Percentiles rank a stretch among this genome's conserved stretches.
These are phyloP conservation scores for Chondrilla cf. caribensis DNA, from an alignment of 37 sponge, comb jelly and placozoan genomes.

Conservation along the genomic window DNA sequence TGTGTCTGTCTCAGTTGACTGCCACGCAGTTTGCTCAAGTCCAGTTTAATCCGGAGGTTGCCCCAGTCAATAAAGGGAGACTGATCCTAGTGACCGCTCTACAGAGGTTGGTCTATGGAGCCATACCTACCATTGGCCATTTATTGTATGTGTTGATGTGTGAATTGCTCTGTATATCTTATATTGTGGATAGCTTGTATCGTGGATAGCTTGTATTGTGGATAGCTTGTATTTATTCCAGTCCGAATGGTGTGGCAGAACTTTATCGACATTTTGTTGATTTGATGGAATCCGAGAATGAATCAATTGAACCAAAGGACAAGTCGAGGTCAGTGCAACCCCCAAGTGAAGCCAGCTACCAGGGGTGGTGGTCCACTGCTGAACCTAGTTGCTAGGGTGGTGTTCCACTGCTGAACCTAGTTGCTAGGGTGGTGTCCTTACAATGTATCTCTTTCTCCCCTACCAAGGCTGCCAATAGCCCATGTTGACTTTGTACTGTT, in stretches of 20 bases:
- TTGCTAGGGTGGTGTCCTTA: no score
- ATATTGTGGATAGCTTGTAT: no score
- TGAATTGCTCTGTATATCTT: background rate
- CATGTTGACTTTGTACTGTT: slow-evolving; percentile 66
- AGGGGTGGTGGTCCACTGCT: no score
- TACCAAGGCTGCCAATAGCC: slow-evolving; percentile 46
- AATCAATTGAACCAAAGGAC: no score
- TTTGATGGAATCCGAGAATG: no score
- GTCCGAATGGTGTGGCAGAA: slow-evolving; percentile 47
- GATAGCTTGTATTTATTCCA: no score
- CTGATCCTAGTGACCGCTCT: slow-evolving; percentile 61
- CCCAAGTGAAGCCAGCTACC: background rate
- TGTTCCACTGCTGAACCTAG: no score
- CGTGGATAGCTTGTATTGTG: no score
- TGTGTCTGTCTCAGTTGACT: slow-evolving; percentile 73
- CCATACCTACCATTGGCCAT: background rate
- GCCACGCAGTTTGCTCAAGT: slow-evolving; percentile 70
- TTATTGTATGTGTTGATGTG: slow-evolving; percentile 6
- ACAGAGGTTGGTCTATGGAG: slow-evolving; percentile 31
- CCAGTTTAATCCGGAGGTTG: background rate
- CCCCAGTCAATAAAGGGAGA: slow-evolving; percentile 54
- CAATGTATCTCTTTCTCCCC: background rate
- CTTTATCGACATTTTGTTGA: slow-evolving; percentile 23
- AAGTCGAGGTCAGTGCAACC: background rate
- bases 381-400: no score